Evolutionary conservation across 2,888 invertebrate species (phyloP).

Genomic region (Carabus problematicus): DNA sequence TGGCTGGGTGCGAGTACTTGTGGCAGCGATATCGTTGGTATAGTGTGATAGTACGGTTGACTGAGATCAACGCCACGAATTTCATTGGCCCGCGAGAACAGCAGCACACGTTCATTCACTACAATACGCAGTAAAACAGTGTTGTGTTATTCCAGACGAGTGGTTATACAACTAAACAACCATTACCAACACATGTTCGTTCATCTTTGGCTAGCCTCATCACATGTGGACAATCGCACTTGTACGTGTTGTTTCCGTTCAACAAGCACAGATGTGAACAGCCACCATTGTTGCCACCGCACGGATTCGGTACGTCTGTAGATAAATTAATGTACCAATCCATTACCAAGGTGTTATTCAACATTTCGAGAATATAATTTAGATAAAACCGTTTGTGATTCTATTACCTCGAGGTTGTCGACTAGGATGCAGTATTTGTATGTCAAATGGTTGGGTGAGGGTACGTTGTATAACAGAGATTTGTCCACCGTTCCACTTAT

Average conservation of each 20-base stretch:
- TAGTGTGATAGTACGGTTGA: constrained; percentile 77
- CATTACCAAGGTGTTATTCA: no score
- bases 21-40: constrained; percentile 80
- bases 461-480: constrained; percentile 82
- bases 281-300: constrained; percentile 73
- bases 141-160: not conserved
- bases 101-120: constrained; percentile 80
- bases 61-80: constrained; percentile 84
- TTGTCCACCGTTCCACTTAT: constrained; percentile 86
- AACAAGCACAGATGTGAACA: constrained; percentile 85
- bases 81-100: constrained; percentile 78
- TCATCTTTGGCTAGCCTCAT: constrained; percentile 76
- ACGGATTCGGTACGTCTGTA: constrained; percentile 66
- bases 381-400: no score
- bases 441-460: constrained; percentile 88
- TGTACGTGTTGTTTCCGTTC: constrained; percentile 68
- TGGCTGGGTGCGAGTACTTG: constrained; percentile 74
- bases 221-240: constrained; percentile 87
- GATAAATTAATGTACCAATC: no score
- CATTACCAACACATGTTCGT: constrained; percentile 71
- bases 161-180: constrained; percentile 43
- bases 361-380: no score
- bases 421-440: constrained; percentile 81
- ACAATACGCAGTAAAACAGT: constrained; percentile 50
- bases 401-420: constrained; percentile 69